These are phyloP conservation scores for Phengaris alcon DNA, from an alignment of 2,888 invertebrate species.

Conservation along the genomic window DNA sequence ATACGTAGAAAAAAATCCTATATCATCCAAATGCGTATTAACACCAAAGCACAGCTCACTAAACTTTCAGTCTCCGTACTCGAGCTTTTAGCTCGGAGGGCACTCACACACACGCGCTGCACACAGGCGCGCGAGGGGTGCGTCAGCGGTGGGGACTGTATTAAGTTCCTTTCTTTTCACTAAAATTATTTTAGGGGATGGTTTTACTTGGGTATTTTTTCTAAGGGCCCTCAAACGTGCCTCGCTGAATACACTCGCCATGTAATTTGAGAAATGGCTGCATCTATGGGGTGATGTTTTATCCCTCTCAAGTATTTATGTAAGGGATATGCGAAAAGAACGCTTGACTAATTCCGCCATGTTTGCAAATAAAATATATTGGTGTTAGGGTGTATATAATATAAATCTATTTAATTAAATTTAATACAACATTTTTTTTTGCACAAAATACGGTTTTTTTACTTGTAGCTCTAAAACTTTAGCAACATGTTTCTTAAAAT, in stretches of 20 bases:
- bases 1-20: no score
- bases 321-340: constrained; percentile 7
- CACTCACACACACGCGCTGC: constrained; percentile 58
- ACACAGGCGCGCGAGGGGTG: constrained; percentile 58
- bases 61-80: constrained; percentile 49
- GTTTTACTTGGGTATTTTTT: constrained; percentile 73
- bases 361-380: background rate
- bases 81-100: constrained; percentile 61
- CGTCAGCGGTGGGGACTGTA: constrained; percentile 76
- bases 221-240: constrained; percentile 56
- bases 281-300: constrained; percentile 52
- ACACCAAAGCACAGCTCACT: background rate
- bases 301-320: constrained; percentile 44
- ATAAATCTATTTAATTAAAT: constrained; percentile 16
- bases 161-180: constrained; percentile 80
- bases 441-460: no score
- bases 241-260: constrained; percentile 62
- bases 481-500: no score
- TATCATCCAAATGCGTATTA: no score
- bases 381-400: constrained; percentile 32
- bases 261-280: constrained; percentile 73
- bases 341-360: constrained; percentile 1
- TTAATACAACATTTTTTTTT: no score
- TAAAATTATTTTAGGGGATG: constrained; percentile 80
- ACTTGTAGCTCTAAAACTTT: no score